These are phyloP conservation scores for Ctenomys sociabilis DNA, from an alignment of 2,113 vertebrate species.

Conservation along the genomic window DNA sequence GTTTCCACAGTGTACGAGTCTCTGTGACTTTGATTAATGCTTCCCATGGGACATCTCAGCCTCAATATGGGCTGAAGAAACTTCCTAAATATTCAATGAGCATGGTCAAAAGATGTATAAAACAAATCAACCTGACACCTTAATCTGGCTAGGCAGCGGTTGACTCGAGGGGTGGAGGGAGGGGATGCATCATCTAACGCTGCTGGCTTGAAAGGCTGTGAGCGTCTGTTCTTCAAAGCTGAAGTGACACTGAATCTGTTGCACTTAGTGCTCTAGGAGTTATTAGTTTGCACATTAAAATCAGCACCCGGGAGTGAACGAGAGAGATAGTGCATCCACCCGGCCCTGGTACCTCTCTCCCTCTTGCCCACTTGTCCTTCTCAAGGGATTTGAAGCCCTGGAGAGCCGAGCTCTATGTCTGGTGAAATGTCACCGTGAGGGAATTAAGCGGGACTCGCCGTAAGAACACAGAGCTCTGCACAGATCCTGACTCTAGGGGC, in stretches of 20 bases:
- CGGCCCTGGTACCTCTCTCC: slow-evolving; percentile 68
- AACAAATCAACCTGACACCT: slow-evolving; percentile 97
- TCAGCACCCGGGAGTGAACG: slow-evolving; percentile 81
- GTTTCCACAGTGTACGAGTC: slow-evolving; percentile 89
- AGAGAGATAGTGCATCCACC: slow-evolving; percentile 75
- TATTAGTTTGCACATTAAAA: slow-evolving; percentile 87
- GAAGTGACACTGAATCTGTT: slow-evolving; percentile 87
- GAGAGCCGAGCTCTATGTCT: slow-evolving; percentile 75
- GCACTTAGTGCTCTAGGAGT: slow-evolving; percentile 87
- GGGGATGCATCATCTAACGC: slow-evolving; percentile 94
- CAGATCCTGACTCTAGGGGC: not conserved
- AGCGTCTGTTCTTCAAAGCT: slow-evolving; percentile 92
- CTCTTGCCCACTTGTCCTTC: slow-evolving; percentile 75
- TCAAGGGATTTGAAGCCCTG: slow-evolving; percentile 66
- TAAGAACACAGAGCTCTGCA: slow-evolving; percentile 60
- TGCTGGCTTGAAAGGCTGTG: slow-evolving; percentile 92
- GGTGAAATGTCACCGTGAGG: slow-evolving; percentile 50
- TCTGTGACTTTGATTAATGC: slow-evolving; percentile 91
- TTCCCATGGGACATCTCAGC: slow-evolving; percentile 93
- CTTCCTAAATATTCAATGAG: slow-evolving; percentile 95
- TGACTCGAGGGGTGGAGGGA: slow-evolving; percentile 92
- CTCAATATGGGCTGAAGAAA: slow-evolving; percentile 93
- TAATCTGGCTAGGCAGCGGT: slow-evolving; percentile 96
- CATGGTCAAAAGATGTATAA: slow-evolving; percentile 94
- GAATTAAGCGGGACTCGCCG: slow-evolving; percentile 61